Percentiles rank a stretch among this genome's conserved stretches.
phyloP scores from a whole-genome alignment of 1,140 invertebrate genomes.

The Chionoecetes opilio region DNA sequence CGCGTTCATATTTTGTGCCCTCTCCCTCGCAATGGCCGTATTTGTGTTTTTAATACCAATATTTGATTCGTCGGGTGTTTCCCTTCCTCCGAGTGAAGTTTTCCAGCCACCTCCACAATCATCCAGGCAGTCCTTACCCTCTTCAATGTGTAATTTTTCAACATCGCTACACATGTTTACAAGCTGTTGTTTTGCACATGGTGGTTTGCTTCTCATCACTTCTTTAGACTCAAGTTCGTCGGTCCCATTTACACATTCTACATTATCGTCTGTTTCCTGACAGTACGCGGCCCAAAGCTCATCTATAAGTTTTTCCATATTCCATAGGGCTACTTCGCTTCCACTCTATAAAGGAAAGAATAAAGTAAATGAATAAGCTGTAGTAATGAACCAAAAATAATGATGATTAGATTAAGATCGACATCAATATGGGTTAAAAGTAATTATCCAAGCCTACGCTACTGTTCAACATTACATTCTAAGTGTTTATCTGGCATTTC shows the following conservation, averaged over 20 bases:
- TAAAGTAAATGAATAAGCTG: not conserved
- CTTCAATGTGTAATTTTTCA: not conserved
- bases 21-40: not conserved
- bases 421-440: no score
- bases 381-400: not conserved
- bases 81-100: not conserved
- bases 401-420: no score
- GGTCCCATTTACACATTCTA: not conserved
- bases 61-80: not conserved
- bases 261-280: not conserved
- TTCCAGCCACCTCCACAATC: not conserved
- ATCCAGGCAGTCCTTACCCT: not conserved
- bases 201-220: not conserved
- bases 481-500: no score
- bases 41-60: not conserved
- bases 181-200: not conserved
- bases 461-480: no score
- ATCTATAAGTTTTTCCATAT: constrained; percentile 53
- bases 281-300: constrained; percentile 35
- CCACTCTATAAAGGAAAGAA: constrained; percentile 44
- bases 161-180: not conserved
- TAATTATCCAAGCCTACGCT: no score
- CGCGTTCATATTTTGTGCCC: not conserved
- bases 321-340: constrained; percentile 59
- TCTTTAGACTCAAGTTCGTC: not conserved